A percentile compares a stretch with the other conserved stretches of the same genome.
phyloP scores from a whole-genome alignment of 2,797 vertebrate species.

The Sebastolobus altivelis region DNA sequence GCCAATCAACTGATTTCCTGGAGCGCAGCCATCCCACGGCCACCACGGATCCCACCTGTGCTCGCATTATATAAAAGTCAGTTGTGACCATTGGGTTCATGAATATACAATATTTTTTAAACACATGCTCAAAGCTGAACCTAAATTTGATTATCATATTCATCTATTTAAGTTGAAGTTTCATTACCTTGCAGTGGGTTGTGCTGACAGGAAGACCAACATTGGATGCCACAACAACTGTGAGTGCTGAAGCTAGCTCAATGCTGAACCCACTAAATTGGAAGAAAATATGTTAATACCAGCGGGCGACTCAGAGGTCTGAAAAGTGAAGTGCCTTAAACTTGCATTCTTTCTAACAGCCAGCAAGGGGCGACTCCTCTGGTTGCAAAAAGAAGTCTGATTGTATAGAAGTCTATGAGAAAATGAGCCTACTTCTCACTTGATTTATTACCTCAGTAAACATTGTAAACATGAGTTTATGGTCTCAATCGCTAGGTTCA shows the following conservation, averaged over 20 bases:
- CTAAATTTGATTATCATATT: background rate
- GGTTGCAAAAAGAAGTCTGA: no score
- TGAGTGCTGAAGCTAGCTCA: slow-evolving; percentile 94
- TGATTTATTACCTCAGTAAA: no score
- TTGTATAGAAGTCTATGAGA: no score
- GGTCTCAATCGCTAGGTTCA: no score
- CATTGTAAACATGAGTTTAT: no score
- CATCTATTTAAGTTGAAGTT: background rate
- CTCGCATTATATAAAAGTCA: background rate
- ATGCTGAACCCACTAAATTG: slow-evolving; percentile 94
- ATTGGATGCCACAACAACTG: slow-evolving; percentile 95
- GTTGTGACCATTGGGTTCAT: background rate
- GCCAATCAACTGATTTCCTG: slow-evolving; percentile 96
- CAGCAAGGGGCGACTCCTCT: no score
- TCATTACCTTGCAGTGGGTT: slow-evolving; percentile 95
- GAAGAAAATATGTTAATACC: slow-evolving; percentile 24
- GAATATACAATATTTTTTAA: background rate
- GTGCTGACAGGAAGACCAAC: slow-evolving; percentile 97
- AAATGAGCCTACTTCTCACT: no score
- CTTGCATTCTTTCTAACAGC: no score
- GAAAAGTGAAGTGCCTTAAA: no score
- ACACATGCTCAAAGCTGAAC: background rate
- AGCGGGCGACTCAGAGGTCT: no score
- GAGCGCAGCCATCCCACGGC: slow-evolving; percentile 97
- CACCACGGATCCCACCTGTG: slow-evolving; percentile 95